Percentiles rank a stretch among this genome's conserved stretches.
Conservation (phyloP, 2,797 vertebrate species). For the Anomalospiza imberbis region DNA sequence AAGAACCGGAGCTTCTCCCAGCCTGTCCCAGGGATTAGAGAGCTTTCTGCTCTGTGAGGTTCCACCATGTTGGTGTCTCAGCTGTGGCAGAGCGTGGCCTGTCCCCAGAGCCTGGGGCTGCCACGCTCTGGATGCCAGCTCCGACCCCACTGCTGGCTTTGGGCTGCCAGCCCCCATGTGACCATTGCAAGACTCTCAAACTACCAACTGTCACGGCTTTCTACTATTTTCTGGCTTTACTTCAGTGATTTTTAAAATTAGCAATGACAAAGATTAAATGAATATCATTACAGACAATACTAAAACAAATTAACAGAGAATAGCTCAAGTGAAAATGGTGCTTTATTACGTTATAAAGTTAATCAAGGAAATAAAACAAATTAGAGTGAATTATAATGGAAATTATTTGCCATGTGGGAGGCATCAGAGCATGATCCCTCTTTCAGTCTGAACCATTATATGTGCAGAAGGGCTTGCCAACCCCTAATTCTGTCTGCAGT, state of each 20-base stretch:
- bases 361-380: constrained; percentile 71
- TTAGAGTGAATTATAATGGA: constrained; percentile 64
- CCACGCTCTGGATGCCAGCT: background rate
- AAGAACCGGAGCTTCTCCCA: background rate
- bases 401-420: constrained; percentile 57
- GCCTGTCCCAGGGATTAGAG: rapidly evolving
- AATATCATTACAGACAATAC: constrained; percentile 61
- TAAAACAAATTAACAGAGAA: constrained; percentile 67
- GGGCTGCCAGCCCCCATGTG: background rate
- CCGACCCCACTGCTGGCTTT: background rate
- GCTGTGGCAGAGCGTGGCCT: background rate
- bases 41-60: background rate
- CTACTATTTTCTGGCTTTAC: constrained; percentile 42
- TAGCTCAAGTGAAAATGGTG: constrained; percentile 47
- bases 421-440: constrained; percentile 45
- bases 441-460: constrained; percentile 28
- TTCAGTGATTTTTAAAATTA: constrained; percentile 62
- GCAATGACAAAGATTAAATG: constrained; percentile 63
- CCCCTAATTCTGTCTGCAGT: constrained; percentile 32
- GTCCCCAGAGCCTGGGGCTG: background rate
- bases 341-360: constrained; percentile 66
- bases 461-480: constrained; percentile 33
- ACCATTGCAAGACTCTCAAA: background rate
- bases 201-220: background rate
- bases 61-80: background rate